A percentile compares a stretch with the other conserved stretches of the same genome.
These are phyloP conservation scores for Drosophila ambigua DNA, from an alignment of 1,140 invertebrate species.

Conservation along the genomic window DNA sequence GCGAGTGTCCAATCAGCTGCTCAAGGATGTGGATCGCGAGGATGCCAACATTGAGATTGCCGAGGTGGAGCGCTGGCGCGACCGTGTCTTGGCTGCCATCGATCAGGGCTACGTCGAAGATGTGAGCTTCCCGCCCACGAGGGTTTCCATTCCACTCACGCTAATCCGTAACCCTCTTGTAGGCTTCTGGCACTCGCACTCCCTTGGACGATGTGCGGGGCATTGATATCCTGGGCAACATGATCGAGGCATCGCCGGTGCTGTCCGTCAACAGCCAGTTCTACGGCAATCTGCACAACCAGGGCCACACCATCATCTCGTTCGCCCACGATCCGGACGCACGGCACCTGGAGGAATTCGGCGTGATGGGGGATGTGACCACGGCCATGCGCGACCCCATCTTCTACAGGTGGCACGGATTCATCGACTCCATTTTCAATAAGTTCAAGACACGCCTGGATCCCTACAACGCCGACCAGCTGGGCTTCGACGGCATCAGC, in stretches of 20 bases:
- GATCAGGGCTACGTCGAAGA: conserved; percentile 85
- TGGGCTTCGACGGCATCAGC: conserved; percentile 80
- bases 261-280: conserved; percentile 86
- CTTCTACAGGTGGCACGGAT: conserved; percentile 89
- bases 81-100: conserved; percentile 87
- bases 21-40: conserved; percentile 86
- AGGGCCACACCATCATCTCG: conserved; percentile 87
- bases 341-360: conserved; percentile 86
- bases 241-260: conserved; percentile 86
- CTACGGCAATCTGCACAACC: conserved; percentile 88
- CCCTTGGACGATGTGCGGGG: conserved; percentile 68
- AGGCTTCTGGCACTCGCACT: conserved; percentile 61
- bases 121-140: conserved; percentile 56
- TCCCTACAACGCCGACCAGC: conserved; percentile 85
- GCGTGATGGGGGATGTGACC: conserved; percentile 88
- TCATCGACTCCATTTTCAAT: conserved; percentile 87
- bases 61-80: conserved; percentile 86
- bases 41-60: conserved; percentile 85
- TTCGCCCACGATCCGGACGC: conserved; percentile 87
- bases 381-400: conserved; percentile 89
- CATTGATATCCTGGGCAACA: conserved; percentile 88
- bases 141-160: background rate
- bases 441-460: conserved; percentile 87
- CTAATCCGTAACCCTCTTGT: background rate
- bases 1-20: conserved; percentile 84